Conservation (phyloP, 2,113 vertebrate genomes). For the Brachyistius frenatus region DNA sequence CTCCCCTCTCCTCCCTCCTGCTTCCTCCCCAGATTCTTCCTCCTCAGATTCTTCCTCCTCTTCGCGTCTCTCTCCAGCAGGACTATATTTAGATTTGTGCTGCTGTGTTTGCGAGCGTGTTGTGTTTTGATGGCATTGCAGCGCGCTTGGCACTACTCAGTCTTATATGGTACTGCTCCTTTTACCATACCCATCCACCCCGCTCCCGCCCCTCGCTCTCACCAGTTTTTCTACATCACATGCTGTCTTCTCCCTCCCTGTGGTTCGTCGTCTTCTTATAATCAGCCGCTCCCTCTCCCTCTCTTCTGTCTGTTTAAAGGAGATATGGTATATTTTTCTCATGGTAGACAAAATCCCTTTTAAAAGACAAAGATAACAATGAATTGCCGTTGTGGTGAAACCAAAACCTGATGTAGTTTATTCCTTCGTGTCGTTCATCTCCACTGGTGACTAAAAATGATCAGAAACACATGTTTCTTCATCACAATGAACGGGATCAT, state of each 20-base stretch:
- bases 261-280: constrained; percentile 2
- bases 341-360: background rate
- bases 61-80: constrained; percentile 50
- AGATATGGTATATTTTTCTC: background rate
- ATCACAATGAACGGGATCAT: too few species aligned
- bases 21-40: constrained; percentile 54
- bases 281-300: background rate
- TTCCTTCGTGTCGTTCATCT: too few species aligned
- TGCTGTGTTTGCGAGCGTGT: constrained; percentile 54
- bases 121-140: constrained; percentile 59
- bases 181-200: constrained; percentile 27
- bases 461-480: too few species aligned
- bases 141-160: constrained; percentile 31
- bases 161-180: constrained; percentile 43
- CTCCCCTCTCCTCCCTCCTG: constrained; percentile 55
- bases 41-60: constrained; percentile 25
- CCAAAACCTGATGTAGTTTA: too few species aligned
- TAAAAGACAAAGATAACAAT: background rate
- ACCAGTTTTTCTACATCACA: constrained; percentile 37
- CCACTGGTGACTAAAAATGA: background rate
- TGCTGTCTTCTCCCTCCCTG: background rate
- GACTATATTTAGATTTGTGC: constrained; percentile 78
- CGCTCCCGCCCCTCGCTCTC: background rate
- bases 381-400: background rate
- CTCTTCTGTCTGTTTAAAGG: constrained; percentile 5